These are phyloP conservation scores for Rhinatrema bivittatum DNA, from an alignment of 2,797 vertebrate genomes.

Conservation along the genomic window DNA sequence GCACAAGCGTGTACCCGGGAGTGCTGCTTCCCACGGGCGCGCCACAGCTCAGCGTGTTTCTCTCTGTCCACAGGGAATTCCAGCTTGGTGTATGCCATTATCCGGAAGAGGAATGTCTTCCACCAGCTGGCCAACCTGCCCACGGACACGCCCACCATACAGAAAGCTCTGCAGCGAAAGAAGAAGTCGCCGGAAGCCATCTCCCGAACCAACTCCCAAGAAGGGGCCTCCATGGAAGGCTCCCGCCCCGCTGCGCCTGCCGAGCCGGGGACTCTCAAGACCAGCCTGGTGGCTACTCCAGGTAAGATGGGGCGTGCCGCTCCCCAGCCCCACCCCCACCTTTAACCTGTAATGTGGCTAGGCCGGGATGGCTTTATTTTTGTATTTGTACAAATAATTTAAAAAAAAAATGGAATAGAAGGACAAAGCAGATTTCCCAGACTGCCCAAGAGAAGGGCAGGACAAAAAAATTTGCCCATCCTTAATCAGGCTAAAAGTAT, in stretches of 20 bases:
- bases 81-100: constrained; percentile 94
- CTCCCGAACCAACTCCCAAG: constrained; percentile 86
- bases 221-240: constrained; percentile 89
- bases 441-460: too few relatives aligned
- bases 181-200: constrained; percentile 74
- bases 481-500: too few relatives aligned
- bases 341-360: too few relatives aligned
- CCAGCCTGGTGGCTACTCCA: constrained; percentile 88
- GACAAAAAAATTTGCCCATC: too few relatives aligned
- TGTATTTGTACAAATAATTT: too few relatives aligned
- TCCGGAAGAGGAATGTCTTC: constrained; percentile 90
- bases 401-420: too few relatives aligned
- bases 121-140: constrained; percentile 93
- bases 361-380: too few relatives aligned
- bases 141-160: constrained; percentile 74
- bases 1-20: too few relatives aligned
- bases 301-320: constrained; percentile 47
- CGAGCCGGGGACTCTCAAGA: constrained; percentile 86
- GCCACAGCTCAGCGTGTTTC: too few relatives aligned
- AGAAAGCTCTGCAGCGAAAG: constrained; percentile 86
- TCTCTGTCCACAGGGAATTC: constrained; percentile 65
- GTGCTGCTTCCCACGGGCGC: too few relatives aligned
- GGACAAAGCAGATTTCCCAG: too few relatives aligned
- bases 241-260: constrained; percentile 86
- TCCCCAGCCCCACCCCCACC: too few relatives aligned